Percentiles rank a stretch among this genome's conserved stretches.
phyloP scores from a whole-genome alignment of 2,113 vertebrate genomes.

The Hippolais icterina region DNA sequence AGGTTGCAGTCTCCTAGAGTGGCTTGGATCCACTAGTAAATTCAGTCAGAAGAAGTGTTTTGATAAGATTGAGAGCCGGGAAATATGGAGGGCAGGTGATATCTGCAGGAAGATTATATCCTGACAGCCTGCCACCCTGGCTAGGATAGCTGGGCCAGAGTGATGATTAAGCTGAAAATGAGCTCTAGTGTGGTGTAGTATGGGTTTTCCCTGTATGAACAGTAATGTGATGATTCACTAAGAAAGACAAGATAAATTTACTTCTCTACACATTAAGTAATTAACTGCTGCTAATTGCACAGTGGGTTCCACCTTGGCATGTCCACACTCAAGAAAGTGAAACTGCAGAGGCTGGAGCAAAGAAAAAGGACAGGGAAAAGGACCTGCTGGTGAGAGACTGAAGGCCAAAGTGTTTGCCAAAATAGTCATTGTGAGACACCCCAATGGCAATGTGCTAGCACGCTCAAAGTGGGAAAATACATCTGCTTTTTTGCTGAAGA shows the following conservation, averaged over 20 bases:
- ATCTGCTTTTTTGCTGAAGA: not conserved
- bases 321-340: not conserved
- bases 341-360: not conserved
- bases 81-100: not conserved
- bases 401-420: not conserved
- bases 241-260: not conserved
- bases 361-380: not conserved
- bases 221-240: not conserved
- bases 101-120: not conserved
- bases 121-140: not conserved
- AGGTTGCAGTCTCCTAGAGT: not conserved
- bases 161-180: not conserved
- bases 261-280: not conserved
- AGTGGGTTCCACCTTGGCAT: not conserved
- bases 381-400: not conserved
- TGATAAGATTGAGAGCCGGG: not conserved
- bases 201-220: not conserved
- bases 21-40: not conserved
- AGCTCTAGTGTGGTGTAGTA: rapidly evolving
- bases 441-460: not conserved
- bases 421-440: not conserved
- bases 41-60: not conserved
- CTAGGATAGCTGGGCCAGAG: not conserved
- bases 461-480: not conserved
- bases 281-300: not conserved